A percentile compares a stretch with the other conserved stretches of the same genome.
Conservation (phyloP, 2,797 vertebrate genomes). For the Tragopan temminckii region DNA sequence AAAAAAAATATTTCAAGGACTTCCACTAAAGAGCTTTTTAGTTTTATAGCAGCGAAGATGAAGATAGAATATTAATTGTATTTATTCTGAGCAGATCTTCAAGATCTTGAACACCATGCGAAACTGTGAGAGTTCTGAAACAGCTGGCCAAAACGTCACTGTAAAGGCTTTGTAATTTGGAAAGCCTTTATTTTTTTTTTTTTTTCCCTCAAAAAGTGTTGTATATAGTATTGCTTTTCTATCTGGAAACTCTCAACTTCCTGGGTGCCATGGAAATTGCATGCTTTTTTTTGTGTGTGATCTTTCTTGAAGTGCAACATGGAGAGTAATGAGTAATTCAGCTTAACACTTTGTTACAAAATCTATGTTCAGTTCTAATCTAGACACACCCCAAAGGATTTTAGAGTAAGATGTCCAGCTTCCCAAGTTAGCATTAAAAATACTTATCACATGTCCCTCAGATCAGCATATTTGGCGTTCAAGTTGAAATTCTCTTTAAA, state of each 20-base stretch:
- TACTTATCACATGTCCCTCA: neutral
- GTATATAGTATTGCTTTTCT: too few species aligned
- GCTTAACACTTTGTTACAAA: neutral
- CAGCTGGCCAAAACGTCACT: neutral
- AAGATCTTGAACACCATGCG: neutral
- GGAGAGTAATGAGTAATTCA: neutral
- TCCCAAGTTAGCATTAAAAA: neutral
- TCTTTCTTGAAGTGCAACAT: neutral
- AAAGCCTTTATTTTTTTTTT: too few species aligned
- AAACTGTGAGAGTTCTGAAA: neutral
- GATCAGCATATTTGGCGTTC: neutral
- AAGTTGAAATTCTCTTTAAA: neutral
- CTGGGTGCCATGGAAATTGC: too few species aligned
- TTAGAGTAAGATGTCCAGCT: neutral
- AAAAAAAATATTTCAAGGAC: neutral
- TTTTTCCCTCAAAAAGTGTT: neutral
- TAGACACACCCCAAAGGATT: neutral
- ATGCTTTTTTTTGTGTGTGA: fast-evolving
- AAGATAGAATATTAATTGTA: neutral
- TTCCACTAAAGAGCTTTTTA: neutral
- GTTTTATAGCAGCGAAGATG: neutral
- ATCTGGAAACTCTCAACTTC: neutral
- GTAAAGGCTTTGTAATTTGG: fast-evolving
- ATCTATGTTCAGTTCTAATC: neutral
- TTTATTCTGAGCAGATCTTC: neutral